Conservation (phyloP, 2,888 invertebrate species). For the Acrocyrtus sp. region DNA sequence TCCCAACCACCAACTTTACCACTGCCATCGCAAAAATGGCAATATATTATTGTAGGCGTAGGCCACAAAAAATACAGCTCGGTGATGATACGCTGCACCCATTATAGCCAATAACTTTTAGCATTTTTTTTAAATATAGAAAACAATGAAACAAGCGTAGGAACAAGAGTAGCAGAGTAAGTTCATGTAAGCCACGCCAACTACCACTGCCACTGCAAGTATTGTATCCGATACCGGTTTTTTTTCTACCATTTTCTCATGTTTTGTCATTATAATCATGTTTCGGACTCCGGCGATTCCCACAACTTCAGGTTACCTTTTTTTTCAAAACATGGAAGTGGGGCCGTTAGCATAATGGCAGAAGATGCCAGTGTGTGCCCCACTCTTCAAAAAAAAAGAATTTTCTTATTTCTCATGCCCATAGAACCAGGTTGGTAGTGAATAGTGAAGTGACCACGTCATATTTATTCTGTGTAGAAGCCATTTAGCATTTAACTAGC, state of each 20-base stretch:
- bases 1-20: background rate
- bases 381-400: too few relatives aligned
- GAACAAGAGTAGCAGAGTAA: background rate
- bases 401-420: too few relatives aligned
- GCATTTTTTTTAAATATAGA: too few relatives aligned
- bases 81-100: background rate
- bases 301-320: background rate
- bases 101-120: background rate
- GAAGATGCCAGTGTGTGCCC: background rate
- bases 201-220: too few relatives aligned
- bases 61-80: background rate
- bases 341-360: background rate
- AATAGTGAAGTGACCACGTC: background rate
- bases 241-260: slow-evolving; percentile 27
- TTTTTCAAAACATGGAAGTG: background rate
- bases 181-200: background rate
- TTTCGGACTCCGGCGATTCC: background rate
- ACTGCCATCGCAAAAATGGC: too few relatives aligned
- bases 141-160: background rate
- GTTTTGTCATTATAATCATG: slow-evolving; percentile 8
- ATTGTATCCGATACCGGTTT: slow-evolving; percentile 48
- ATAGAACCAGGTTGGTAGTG: background rate
- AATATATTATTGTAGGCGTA: background rate
- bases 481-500: too few relatives aligned
- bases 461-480: too few relatives aligned